Percentiles rank a stretch among this genome's conserved stretches.
Evolutionary conservation across 2,888 invertebrate genomes (phyloP).

Genomic region (Nephrotoma flavescens): DNA sequence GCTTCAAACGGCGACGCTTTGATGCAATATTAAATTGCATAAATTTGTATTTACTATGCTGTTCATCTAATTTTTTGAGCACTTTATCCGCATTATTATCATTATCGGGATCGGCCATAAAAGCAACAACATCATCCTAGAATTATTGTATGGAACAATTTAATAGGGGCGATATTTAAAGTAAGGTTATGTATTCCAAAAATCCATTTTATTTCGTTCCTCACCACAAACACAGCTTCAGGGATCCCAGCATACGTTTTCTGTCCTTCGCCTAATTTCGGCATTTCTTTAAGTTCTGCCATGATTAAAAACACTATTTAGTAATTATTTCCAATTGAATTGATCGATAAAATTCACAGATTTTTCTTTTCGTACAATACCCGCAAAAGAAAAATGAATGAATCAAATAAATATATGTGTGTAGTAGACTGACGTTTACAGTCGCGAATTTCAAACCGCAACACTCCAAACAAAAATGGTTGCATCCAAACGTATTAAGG

Average conservation of each 20-base stretch:
- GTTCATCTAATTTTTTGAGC: slow-evolving; percentile 74
- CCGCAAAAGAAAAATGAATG: not conserved
- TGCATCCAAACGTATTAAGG: not conserved
- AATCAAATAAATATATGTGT: not conserved
- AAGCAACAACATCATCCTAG: slow-evolving; percentile 89
- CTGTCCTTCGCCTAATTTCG: slow-evolving; percentile 30
- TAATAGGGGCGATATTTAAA: not conserved
- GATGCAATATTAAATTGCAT: slow-evolving; percentile 88
- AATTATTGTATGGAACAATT: slow-evolving; percentile 15
- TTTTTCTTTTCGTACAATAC: not conserved
- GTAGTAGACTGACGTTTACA: not conserved
- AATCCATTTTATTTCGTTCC: not conserved
- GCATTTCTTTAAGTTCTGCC: slow-evolving; percentile 26
- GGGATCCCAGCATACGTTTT: slow-evolving; percentile 69
- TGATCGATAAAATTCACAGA: not conserved
- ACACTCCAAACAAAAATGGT: not conserved
- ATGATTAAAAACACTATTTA: slow-evolving; percentile 12
- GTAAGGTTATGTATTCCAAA: slow-evolving; percentile 1
- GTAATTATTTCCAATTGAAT: not conserved
- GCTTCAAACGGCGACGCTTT: slow-evolving; percentile 71
- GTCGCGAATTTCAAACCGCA: not conserved
- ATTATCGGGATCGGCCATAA: slow-evolving; percentile 74
- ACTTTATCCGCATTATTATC: slow-evolving; percentile 72
- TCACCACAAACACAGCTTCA: slow-evolving; percentile 74
- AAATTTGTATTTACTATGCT: slow-evolving; percentile 91